phyloP scores from a whole-genome alignment of 2,113 vertebrate genomes.

The Trochalopteron elliotii region DNA sequence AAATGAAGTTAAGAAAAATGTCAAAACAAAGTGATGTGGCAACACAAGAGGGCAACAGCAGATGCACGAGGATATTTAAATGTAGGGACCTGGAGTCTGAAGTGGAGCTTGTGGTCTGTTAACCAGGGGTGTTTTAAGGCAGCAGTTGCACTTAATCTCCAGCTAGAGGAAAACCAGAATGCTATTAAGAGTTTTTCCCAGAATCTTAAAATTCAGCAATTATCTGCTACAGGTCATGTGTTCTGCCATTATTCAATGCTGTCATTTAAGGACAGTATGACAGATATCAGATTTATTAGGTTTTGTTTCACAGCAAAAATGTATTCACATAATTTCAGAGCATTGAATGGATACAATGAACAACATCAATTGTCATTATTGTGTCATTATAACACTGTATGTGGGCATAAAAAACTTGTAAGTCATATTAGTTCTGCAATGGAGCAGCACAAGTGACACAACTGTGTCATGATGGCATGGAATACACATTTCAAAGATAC shows the following conservation, averaged over 20 bases:
- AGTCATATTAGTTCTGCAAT: background rate
- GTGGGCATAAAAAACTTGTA: background rate
- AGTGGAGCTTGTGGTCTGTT: conserved; percentile 85
- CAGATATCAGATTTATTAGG: background rate
- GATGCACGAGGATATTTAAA: background rate
- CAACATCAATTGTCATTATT: background rate
- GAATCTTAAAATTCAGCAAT: background rate
- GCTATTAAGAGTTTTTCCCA: background rate
- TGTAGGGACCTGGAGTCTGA: conserved; percentile 80
- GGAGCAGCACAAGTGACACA: background rate
- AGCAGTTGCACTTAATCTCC: conserved; percentile 94
- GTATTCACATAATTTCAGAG: background rate
- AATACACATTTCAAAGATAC: background rate
- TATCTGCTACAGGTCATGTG: background rate
- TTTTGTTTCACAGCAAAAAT: background rate
- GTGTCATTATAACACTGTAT: background rate
- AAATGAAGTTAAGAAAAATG: background rate
- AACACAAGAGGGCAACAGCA: background rate
- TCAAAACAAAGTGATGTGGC: background rate
- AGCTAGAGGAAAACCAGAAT: conserved; percentile 76
- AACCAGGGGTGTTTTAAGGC: conserved; percentile 93
- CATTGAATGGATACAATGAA: background rate
- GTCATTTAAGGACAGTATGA: background rate
- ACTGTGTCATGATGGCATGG: background rate
- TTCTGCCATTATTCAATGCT: background rate